Evolutionary conservation across 2,797 vertebrate genomes (phyloP), one percentile per base, ranked within the genome.

Genomic region (Anas capensis): DNA sequence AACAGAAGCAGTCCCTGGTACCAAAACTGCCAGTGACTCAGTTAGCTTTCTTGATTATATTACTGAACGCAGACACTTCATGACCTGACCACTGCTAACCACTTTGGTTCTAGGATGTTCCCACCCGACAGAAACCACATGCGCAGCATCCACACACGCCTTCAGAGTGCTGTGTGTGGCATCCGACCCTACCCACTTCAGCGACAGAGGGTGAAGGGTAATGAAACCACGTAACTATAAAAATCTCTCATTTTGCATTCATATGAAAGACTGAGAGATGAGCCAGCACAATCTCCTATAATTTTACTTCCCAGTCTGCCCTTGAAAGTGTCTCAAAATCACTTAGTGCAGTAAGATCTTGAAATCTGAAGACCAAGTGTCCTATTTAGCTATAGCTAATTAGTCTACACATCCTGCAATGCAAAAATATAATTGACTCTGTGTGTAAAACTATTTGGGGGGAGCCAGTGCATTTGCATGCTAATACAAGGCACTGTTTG

Each of bases 381-480:
- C 83, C 92, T 53, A 79, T 73, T 88, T 94, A 66, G 86, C 75
- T 83, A 61, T 24, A 88, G 46, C 71, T 88, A 96, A 96, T 94
- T 96, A 92, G 71, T 82, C 58, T 85, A 93, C 84, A 77, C 42
- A 83, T 93, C 66, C 61, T 88, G 92, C 84, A 91, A 90, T 79
- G 76, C 70, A 91, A 96, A 97, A 95, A 79, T 76, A 88, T 83
- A 96, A 95, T 91, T 91, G 90, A 93, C 82, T 94, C 77, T 93
- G 87, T 83, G 85, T 95, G 75, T 78, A 93, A 85, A 94, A 93
- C 77, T 96, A 78, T 88, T 56, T 92, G 77, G 81, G 79, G 85
- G 85, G 54, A 96, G 85, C 20, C 69, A 91, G 82, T 42, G 78
- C 78, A 97, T 96, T 90, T 96, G 80, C 93, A 95, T 94, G 71